Evolutionary conservation across 2,797 vertebrate species (phyloP).

Genomic region (Rhinophrynus dorsalis): DNA sequence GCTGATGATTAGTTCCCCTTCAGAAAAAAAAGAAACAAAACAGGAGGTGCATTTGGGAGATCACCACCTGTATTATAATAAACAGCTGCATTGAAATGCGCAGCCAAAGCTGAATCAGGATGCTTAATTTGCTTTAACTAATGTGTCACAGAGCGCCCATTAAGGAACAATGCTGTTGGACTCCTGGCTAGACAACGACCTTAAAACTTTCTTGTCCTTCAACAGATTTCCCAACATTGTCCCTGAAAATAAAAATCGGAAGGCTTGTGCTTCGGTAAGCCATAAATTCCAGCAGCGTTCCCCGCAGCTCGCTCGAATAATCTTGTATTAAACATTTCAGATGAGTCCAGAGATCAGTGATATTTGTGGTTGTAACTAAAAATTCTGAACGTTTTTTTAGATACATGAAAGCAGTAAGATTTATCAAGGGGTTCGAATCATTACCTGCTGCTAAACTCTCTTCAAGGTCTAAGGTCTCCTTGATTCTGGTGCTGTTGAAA

Average conservation of each 20-base stretch:
- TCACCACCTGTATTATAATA: conserved; percentile 71
- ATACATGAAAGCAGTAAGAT: no score
- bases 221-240: conserved; percentile 1
- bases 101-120: conserved; percentile 53
- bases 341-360: no score
- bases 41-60: conserved; percentile 52
- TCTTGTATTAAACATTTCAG: no score
- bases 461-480: no score
- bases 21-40: conserved; percentile 45
- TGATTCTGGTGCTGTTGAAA: no score
- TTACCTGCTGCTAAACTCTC: no score
- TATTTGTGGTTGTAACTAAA: no score
- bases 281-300: not conserved
- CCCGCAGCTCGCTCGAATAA: not conserved
- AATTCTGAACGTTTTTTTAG: no score
- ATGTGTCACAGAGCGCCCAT: conserved; percentile 54
- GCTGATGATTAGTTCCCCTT: conserved; percentile 52
- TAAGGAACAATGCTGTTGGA: conserved; percentile 51
- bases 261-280: not conserved
- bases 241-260: not conserved
- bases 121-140: conserved; percentile 60
- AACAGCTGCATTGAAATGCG: conserved; percentile 72
- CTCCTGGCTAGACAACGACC: conserved; percentile 52
- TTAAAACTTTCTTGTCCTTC: conserved; percentile 54
- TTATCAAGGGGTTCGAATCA: no score